Evolutionary conservation across 2,113 vertebrate species (phyloP).

Genomic region (Synchiropus splendidus): DNA sequence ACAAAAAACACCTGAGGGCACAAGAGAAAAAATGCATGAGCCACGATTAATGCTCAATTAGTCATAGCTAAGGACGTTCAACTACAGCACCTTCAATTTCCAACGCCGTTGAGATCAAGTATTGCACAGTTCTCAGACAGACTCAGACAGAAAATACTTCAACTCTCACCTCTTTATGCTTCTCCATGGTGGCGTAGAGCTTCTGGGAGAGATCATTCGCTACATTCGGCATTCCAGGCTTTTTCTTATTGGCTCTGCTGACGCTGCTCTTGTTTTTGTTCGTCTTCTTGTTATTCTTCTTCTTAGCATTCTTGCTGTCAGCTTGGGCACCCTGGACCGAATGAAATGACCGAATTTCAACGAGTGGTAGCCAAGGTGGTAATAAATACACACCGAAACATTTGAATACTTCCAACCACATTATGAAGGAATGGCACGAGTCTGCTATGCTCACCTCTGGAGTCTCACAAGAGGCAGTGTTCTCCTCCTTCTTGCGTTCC

Average conservation of each 20-base stretch:
- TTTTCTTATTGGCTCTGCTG: slow-evolving; percentile 97
- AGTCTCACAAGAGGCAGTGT: slow-evolving; percentile 84
- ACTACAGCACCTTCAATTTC: not conserved
- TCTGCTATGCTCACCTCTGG: slow-evolving; percentile 72
- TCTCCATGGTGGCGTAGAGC: slow-evolving; percentile 96
- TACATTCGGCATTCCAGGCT: slow-evolving; percentile 94
- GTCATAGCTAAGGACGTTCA: no score
- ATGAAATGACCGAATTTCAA: not conserved
- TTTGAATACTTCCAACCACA: no score
- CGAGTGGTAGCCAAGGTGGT: no score
- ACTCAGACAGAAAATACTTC: no score
- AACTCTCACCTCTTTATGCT: slow-evolving; percentile 91
- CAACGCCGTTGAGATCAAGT: not conserved
- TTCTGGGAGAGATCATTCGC: slow-evolving; percentile 97
- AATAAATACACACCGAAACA: no score
- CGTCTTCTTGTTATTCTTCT: slow-evolving; percentile 99
- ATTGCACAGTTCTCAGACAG: not conserved
- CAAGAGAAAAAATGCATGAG: not conserved
- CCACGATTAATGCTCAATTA: no score
- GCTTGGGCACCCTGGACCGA: slow-evolving; percentile 78
- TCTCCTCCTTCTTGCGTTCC: slow-evolving; percentile 95
- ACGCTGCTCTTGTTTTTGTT: slow-evolving; percentile 98
- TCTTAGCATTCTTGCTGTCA: slow-evolving; percentile 98
- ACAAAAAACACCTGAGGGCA: slow-evolving; percentile 88
- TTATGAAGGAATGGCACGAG: slow-evolving; percentile 1